These are phyloP conservation scores for Timema cristinae DNA, from an alignment of 2,888 invertebrate genomes.

Conservation along the genomic window DNA sequence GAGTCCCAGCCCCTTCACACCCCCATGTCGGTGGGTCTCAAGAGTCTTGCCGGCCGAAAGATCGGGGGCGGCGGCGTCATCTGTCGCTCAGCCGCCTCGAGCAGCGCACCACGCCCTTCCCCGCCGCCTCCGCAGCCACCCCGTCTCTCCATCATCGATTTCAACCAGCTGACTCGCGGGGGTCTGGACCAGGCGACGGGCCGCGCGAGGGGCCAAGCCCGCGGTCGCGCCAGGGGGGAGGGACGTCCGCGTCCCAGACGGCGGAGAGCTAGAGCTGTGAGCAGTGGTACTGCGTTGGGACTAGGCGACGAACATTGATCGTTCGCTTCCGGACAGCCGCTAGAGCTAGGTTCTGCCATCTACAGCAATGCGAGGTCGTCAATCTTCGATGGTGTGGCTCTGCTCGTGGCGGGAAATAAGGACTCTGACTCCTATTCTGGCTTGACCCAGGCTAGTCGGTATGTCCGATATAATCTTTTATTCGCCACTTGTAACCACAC, in stretches of 20 bases:
- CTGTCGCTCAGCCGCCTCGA: constrained; percentile 39
- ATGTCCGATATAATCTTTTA: too few relatives aligned
- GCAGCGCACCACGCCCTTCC: constrained; percentile 36
- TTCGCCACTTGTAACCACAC: too few relatives aligned
- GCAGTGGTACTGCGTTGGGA: too few relatives aligned
- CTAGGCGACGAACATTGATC: too few relatives aligned
- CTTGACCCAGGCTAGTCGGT: too few relatives aligned
- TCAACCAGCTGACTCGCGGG: constrained; percentile 63
- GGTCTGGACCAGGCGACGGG: constrained; percentile 50
- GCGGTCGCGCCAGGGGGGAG: background rate
- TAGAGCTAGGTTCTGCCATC: too few relatives aligned
- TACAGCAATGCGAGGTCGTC: too few relatives aligned
- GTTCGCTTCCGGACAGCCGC: too few relatives aligned
- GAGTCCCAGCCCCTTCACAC: constrained; percentile 3
- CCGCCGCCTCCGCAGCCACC: constrained; percentile 51
- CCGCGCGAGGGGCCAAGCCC: background rate
- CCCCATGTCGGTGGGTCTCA: constrained; percentile 11
- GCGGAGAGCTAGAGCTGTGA: too few relatives aligned
- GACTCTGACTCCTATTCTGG: too few relatives aligned
- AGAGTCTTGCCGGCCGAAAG: constrained; percentile 21
- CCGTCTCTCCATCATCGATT: constrained; percentile 67
- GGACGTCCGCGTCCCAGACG: constrained; percentile 13
- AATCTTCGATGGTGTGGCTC: too few relatives aligned
- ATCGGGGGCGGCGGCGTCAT: constrained; percentile 37
- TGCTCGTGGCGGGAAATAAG: too few relatives aligned